Evolutionary conservation across 2,888 invertebrate species (phyloP).

Genomic region (Chrysopilus asiliformis): DNA sequence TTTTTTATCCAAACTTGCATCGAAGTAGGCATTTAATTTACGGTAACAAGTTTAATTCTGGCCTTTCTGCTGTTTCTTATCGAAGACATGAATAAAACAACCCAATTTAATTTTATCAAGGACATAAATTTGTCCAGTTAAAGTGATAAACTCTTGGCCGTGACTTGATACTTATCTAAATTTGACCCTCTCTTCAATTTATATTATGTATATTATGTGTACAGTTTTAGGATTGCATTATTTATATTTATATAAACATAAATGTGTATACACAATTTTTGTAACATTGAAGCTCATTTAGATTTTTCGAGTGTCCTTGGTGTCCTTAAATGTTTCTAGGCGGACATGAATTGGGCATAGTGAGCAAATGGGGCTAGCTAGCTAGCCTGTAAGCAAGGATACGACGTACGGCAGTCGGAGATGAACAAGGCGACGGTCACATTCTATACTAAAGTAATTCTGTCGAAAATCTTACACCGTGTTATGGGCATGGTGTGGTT

Average conservation of each 20-base stretch:
- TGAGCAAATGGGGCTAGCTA: neutral
- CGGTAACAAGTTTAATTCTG: no score
- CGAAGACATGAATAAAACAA: constrained; percentile 10
- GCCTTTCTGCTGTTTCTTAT: no score
- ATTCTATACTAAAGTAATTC: neutral
- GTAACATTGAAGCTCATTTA: constrained; percentile 7
- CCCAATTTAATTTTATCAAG: constrained; percentile 15
- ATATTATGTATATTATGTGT: no score
- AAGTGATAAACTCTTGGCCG: constrained; percentile 13
- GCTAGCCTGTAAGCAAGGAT: neutral
- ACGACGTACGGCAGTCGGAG: neutral
- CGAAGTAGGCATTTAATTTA: no score
- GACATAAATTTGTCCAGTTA: constrained; percentile 13
- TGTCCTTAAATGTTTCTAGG: constrained; percentile 1
- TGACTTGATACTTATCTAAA: constrained; percentile 15
- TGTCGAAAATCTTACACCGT: constrained; percentile 1
- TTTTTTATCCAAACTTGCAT: no score
- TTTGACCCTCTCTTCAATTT: constrained; percentile 11
- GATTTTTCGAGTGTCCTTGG: constrained; percentile 2
- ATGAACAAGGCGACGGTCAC: neutral
- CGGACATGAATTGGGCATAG: neutral
- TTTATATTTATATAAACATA: no score
- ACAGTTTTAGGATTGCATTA: no score
- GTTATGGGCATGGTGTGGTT: no score
- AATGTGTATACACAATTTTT: no score